A percentile compares a stretch with the other conserved stretches of the same genome.
phyloP scores from a whole-genome alignment of 2,113 vertebrate species.

The Campylorhamphus procurvoides region DNA sequence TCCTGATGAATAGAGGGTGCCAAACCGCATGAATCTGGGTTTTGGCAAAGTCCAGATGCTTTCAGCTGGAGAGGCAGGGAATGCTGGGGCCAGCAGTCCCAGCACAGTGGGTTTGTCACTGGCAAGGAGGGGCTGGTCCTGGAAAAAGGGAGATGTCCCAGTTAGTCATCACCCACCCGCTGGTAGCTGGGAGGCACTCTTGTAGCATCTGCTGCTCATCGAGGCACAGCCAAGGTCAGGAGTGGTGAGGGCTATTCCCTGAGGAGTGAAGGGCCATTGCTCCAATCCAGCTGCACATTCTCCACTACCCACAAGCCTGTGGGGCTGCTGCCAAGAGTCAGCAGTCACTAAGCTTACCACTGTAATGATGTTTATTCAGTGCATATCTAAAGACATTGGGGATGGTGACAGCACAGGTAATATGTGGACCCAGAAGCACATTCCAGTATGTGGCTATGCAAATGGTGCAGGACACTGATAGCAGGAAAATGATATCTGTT shows the following conservation, averaged over 20 bases:
- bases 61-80: not conserved
- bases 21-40: constrained; percentile 26
- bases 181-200: constrained; percentile 18
- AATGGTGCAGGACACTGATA: not conserved
- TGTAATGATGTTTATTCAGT: not conserved
- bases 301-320: not conserved
- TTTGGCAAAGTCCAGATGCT: constrained; percentile 26
- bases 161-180: not conserved
- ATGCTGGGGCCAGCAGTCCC: not conserved
- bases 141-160: not conserved
- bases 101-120: not conserved
- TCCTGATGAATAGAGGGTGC: not conserved
- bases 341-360: not conserved
- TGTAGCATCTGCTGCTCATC: not conserved
- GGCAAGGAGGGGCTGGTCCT: not conserved
- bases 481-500: not conserved
- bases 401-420: accelerated
- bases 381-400: not conserved
- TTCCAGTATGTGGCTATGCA: not conserved
- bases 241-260: not conserved
- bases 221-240: not conserved
- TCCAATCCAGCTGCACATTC: not conserved
- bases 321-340: not conserved
- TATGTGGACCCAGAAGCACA: not conserved
- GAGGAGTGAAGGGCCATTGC: not conserved